These are phyloP conservation scores for Melinopterus prodromus DNA, from an alignment of 2,888 invertebrate species.

Conservation along the genomic window DNA sequence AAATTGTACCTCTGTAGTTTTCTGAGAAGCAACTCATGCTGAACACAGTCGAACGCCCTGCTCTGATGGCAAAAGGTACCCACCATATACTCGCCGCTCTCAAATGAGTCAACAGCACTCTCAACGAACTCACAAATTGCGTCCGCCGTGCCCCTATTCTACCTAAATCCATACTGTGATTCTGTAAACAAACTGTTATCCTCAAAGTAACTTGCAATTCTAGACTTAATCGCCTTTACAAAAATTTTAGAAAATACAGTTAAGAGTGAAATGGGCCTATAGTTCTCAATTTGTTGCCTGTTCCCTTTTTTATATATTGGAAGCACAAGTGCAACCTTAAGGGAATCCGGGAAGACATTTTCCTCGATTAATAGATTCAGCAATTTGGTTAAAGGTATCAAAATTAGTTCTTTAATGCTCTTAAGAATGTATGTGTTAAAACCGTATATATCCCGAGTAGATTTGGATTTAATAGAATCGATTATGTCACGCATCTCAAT, in stretches of 20 bases:
- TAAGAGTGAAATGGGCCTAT: not conserved
- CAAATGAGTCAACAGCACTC: not conserved
- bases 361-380: not conserved
- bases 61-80: not conserved
- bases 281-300: not conserved
- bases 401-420: not conserved
- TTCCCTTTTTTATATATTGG: not conserved
- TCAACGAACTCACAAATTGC: not conserved
- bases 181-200: not conserved
- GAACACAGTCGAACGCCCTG: constrained; percentile 7
- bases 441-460: not conserved
- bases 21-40: too few species aligned
- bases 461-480: too few species aligned
- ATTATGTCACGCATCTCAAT: too few species aligned
- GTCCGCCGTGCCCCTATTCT: not conserved
- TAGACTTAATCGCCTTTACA: not conserved
- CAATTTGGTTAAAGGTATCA: not conserved
- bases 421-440: not conserved
- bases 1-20: not conserved
- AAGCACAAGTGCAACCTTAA: not conserved
- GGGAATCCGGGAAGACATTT: not conserved
- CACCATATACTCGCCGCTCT: not conserved
- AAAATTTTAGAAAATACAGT: not conserved
- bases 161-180: not conserved
- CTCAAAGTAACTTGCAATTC: not conserved